These are phyloP conservation scores for Sebastiscus albofasciatus DNA, from an alignment of 2,797 vertebrate species.

Conservation along the genomic window DNA sequence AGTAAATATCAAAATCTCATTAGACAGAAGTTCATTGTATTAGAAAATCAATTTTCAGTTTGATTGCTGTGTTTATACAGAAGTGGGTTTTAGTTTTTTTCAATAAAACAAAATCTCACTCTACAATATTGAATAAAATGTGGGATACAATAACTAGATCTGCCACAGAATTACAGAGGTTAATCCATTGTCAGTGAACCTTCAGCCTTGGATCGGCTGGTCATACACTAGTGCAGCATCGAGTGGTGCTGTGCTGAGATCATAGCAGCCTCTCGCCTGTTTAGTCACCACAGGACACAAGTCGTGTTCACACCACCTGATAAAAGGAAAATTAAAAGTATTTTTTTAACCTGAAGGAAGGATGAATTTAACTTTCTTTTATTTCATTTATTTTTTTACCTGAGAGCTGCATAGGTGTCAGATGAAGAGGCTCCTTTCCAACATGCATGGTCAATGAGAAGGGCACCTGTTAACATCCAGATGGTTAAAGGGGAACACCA, in stretches of 20 bases:
- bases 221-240: conserved; percentile 82
- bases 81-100: neutral
- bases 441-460: conserved; percentile 83
- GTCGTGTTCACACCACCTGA: conserved; percentile 86
- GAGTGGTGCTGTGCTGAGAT: conserved; percentile 12
- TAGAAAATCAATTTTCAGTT: neutral
- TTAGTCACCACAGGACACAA: conserved; percentile 80
- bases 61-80: neutral
- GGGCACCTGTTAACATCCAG: conserved; percentile 76
- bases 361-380: neutral
- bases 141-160: neutral
- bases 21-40: neutral
- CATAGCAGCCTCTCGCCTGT: conserved; percentile 74
- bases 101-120: neutral
- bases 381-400: conserved; percentile 59
- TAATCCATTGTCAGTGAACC: neutral
- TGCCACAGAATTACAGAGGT: neutral
- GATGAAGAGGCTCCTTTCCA: conserved; percentile 73
- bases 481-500: neutral
- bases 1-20: neutral
- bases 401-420: conserved; percentile 77
- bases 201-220: conserved; percentile 24
- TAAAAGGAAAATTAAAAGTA: conserved; percentile 1
- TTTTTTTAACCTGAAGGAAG: neutral
- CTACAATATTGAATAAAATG: neutral